phyloP scores from a whole-genome alignment of 2,797 vertebrate genomes.

The Sylvia borin region DNA sequence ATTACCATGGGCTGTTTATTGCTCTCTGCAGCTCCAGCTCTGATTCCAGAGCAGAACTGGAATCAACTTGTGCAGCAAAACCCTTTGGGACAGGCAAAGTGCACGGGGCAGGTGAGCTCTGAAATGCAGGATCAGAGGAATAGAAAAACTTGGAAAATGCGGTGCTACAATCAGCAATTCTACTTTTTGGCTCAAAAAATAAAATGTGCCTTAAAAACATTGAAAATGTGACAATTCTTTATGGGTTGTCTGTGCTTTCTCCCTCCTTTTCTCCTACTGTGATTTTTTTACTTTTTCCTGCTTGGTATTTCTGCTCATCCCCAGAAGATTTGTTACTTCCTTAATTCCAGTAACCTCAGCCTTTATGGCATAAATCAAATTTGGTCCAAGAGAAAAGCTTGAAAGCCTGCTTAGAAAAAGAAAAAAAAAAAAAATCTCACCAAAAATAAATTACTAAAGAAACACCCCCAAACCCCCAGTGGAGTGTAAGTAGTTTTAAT shows the following conservation, averaged over 20 bases:
- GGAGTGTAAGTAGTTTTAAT: neutral
- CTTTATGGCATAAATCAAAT: neutral
- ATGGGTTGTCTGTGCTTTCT: neutral
- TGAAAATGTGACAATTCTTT: neutral
- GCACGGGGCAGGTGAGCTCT: neutral
- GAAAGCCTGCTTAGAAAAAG: neutral
- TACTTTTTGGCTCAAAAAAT: neutral
- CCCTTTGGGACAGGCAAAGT: neutral
- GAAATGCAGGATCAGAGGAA: too few relatives aligned
- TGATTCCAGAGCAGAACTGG: neutral
- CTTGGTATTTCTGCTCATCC: neutral
- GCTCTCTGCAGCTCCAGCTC: neutral
- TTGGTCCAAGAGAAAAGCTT: neutral
- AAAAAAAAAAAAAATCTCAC: neutral
- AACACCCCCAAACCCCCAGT: too few relatives aligned
- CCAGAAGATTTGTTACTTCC: neutral
- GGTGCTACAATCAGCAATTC: neutral
- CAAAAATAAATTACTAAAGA: neutral
- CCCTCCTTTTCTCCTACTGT: neutral
- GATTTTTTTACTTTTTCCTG: neutral
- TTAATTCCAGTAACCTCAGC: neutral
- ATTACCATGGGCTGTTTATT: neutral
- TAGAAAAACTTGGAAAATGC: fast-evolving
- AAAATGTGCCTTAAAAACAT: too few relatives aligned
- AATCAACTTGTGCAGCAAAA: neutral